Conservation (phyloP, 2,113 vertebrate genomes). For the Melanotaenia duboulayi region DNA sequence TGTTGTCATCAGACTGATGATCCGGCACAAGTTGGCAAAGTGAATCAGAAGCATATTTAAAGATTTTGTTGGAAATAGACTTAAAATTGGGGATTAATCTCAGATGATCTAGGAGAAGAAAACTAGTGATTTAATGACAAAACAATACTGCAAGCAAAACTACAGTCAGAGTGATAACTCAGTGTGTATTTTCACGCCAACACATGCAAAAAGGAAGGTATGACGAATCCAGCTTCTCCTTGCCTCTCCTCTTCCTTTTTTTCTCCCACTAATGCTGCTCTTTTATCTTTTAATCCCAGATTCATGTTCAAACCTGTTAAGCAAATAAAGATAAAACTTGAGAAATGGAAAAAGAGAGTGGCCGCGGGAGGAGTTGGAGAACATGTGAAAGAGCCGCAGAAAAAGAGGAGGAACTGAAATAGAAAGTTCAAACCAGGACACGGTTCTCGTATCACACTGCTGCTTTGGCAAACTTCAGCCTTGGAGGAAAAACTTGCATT, state of each 20-base stretch:
- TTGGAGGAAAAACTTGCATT: constrained; percentile 15
- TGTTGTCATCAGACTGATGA: too few species aligned
- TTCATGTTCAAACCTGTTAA: neutral
- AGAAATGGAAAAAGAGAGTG: constrained; percentile 1
- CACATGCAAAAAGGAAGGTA: constrained; percentile 8
- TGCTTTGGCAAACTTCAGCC: constrained; percentile 6
- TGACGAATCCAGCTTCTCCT: constrained; percentile 6
- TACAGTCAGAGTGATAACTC: constrained; percentile 3
- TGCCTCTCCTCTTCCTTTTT: neutral
- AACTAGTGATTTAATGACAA: neutral
- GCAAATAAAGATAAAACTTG: constrained; percentile 14
- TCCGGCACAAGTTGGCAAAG: neutral
- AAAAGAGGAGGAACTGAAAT: constrained; percentile 30
- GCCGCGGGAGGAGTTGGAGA: constrained; percentile 27
- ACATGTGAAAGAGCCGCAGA: constrained; percentile 25
- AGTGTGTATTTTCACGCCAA: constrained; percentile 15
- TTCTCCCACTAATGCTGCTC: neutral
- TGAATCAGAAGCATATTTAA: neutral
- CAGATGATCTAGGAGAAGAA: too few species aligned
- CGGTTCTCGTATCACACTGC: constrained; percentile 54
- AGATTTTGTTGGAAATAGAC: too few species aligned
- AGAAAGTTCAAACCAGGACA: constrained; percentile 70
- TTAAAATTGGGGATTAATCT: too few species aligned
- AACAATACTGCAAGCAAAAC: neutral
- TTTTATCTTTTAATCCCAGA: neutral